Evolutionary conservation across 1,140 invertebrate genomes (phyloP).

Genomic region (Drosophila quadrilineata): DNA sequence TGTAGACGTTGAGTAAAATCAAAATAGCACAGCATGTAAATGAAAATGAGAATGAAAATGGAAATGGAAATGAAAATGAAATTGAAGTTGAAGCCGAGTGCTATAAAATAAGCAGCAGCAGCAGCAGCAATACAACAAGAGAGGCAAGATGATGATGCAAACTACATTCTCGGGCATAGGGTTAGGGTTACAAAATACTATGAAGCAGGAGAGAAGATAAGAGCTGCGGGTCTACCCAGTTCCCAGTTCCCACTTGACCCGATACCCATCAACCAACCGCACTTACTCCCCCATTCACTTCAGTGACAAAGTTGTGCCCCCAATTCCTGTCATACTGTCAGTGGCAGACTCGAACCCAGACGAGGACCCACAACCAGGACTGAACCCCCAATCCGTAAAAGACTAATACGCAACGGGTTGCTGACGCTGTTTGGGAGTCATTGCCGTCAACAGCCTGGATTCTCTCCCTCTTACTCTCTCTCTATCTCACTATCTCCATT

Average conservation of each 20-base stretch:
- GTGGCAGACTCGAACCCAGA: background rate
- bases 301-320: too few species aligned
- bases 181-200: too few species aligned
- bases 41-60: conserved; percentile 27
- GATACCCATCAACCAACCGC: too few species aligned
- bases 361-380: background rate
- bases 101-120: conserved; percentile 29
- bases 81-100: conserved; percentile 34
- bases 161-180: too few species aligned
- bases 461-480: too few species aligned
- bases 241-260: too few species aligned
- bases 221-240: background rate
- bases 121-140: conserved; percentile 14
- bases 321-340: too few species aligned
- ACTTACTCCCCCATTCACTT: too few species aligned
- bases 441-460: conserved; percentile 37
- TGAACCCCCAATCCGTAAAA: background rate
- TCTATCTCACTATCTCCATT: too few species aligned
- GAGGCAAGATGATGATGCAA: conserved; percentile 3
- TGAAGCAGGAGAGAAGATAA: too few species aligned
- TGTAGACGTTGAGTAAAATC: conserved; percentile 39
- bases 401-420: conserved; percentile 29
- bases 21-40: conserved; percentile 46
- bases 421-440: conserved; percentile 25
- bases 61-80: conserved; percentile 10